Evolutionary conservation across 1,140 invertebrate genomes (phyloP).

Genomic region (Pristionchus pacificus): DNA sequence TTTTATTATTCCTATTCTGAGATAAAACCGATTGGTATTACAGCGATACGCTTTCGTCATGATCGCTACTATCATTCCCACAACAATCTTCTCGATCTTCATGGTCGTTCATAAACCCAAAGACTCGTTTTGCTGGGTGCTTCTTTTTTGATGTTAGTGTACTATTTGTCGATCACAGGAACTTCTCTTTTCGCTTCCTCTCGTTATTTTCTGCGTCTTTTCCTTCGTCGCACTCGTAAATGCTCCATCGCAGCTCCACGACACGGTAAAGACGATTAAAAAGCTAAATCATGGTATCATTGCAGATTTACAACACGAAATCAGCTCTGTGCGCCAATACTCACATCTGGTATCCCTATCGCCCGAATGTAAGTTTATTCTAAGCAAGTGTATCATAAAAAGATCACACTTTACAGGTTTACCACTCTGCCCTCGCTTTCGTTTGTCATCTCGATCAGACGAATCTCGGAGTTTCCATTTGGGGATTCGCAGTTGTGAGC

Average conservation of each 20-base stretch:
- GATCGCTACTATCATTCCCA: conserved; percentile 37
- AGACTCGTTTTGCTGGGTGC: too few relatives aligned
- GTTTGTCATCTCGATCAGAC: conserved; percentile 32
- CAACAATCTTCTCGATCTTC: conserved; percentile 36
- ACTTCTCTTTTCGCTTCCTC: conserved; percentile 21
- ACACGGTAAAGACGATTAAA: conserved; percentile 18
- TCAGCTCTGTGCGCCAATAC: conserved; percentile 23
- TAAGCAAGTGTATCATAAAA: background rate
- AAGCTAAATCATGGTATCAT: background rate
- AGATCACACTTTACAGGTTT: conserved; percentile 12
- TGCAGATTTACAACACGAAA: conserved; percentile 18
- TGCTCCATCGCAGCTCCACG: conserved; percentile 36
- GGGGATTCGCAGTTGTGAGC: conserved; percentile 38
- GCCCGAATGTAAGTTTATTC: conserved; percentile 14
- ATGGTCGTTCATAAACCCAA: conserved; percentile 14
- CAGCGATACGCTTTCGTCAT: conserved; percentile 40
- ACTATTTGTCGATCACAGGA: background rate
- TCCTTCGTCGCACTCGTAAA: conserved; percentile 32
- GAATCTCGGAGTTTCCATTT: conserved; percentile 37
- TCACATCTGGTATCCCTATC: conserved; percentile 24
- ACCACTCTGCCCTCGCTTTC: conserved; percentile 30
- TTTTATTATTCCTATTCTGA: too few relatives aligned
- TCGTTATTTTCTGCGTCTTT: conserved; percentile 31
- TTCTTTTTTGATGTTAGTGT: too few relatives aligned
- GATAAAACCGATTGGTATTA: too few relatives aligned